These are phyloP conservation scores for Apaloderma vittatum DNA, from an alignment of 2,113 vertebrate genomes.

Conservation along the genomic window DNA sequence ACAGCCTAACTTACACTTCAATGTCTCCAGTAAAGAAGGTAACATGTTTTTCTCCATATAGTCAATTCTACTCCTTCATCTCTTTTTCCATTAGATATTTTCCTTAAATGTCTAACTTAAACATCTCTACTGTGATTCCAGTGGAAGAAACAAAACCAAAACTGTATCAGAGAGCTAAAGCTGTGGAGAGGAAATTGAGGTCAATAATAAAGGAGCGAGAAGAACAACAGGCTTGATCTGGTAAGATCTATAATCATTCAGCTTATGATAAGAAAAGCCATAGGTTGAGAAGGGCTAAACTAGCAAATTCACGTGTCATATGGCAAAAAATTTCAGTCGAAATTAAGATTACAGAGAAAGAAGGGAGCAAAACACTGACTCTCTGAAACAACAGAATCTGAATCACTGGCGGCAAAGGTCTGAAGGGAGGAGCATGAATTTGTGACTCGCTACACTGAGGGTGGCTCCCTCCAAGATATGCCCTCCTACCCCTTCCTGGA, in stretches of 20 bases:
- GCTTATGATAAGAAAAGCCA: neutral
- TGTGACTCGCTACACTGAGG: neutral
- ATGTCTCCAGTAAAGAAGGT: neutral
- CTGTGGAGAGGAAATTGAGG: neutral
- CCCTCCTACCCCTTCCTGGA: neutral
- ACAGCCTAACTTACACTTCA: neutral
- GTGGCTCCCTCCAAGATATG: neutral
- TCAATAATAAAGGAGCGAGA: neutral
- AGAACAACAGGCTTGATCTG: neutral
- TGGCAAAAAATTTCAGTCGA: neutral
- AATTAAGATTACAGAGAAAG: neutral
- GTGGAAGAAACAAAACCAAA: neutral
- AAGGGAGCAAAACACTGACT: neutral
- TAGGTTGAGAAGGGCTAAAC: neutral
- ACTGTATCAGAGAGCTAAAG: neutral
- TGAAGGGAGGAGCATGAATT: neutral
- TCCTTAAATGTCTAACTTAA: neutral
- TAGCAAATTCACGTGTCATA: fast-evolving
- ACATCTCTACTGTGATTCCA: neutral
- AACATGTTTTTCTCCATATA: neutral
- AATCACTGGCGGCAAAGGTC: neutral
- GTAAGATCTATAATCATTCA: neutral
- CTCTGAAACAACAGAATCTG: neutral
- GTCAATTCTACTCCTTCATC: neutral
- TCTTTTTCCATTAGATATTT: neutral